Conservation (phyloP, 2,888 invertebrate species). For the Rotaria magnacalcarata region DNA sequence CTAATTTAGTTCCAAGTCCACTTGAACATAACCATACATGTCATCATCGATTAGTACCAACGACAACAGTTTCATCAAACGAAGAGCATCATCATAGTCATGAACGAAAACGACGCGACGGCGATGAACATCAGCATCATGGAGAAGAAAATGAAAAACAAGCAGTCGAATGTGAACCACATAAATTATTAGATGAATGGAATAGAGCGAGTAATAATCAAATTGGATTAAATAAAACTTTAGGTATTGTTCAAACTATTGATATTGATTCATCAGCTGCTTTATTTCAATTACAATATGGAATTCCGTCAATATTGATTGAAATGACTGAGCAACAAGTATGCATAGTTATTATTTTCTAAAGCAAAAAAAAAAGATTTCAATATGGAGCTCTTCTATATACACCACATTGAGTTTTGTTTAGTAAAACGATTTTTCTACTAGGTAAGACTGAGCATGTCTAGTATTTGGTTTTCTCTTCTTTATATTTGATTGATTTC, state of each 20-base stretch:
- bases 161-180: neutral
- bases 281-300: neutral
- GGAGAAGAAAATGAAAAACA: neutral
- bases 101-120: neutral
- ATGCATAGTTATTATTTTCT: neutral
- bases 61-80: neutral
- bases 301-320: conserved; percentile 7
- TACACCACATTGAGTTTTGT: no score
- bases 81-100: neutral
- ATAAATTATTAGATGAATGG: conserved; percentile 22
- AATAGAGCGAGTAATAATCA: neutral
- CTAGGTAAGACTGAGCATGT: no score
- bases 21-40: neutral
- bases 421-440: no score
- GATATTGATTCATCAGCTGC: neutral
- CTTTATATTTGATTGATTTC: no score
- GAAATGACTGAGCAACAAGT: neutral
- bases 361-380: no score
- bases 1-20: neutral
- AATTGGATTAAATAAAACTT: neutral
- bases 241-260: neutral
- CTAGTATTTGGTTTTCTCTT: no score
- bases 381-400: no score
- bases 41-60: neutral
- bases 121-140: neutral